A percentile compares a stretch with the other conserved stretches of the same genome.
These are phyloP conservation scores for Callosobruchus maculatus DNA, from an alignment of 2,888 invertebrate genomes.

Conservation along the genomic window DNA sequence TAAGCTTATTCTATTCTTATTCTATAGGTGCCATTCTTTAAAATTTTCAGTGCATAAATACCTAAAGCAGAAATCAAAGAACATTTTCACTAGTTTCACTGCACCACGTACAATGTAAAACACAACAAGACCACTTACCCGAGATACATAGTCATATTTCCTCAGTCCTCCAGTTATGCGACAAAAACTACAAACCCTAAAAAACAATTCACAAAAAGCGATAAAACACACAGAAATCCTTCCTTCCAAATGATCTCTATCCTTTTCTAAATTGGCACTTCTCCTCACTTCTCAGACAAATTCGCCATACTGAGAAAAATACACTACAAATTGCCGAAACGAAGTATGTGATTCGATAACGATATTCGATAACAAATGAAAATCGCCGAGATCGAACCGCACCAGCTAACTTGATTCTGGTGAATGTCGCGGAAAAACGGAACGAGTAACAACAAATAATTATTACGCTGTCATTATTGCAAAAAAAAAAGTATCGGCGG, in stretches of 20 bases:
- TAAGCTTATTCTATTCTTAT: too few relatives aligned
- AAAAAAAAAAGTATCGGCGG: neutral
- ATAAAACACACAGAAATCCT: constrained; percentile 1
- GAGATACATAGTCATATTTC: constrained; percentile 18
- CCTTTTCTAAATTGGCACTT: neutral
- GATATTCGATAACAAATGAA: neutral
- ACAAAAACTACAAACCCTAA: constrained; percentile 4
- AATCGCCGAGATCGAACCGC: neutral
- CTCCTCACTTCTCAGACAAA: neutral
- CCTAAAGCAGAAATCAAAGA: neutral
- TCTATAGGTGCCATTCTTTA: too few relatives aligned
- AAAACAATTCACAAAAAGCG: constrained; percentile 12
- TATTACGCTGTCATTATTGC: neutral
- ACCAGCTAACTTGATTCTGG: neutral
- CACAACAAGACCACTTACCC: constrained; percentile 14
- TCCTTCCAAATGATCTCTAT: neutral
- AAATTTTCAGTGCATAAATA: neutral
- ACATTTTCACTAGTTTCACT: neutral
- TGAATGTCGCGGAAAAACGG: neutral
- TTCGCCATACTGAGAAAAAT: neutral
- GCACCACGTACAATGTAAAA: neutral
- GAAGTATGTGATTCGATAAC: neutral
- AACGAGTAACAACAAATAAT: neutral
- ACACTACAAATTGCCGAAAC: neutral
- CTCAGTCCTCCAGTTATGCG: constrained; percentile 12